Base-by-base conservation (phyloP, 2,797 vertebrate genomes). In the Eptatretus atami region DNA sequence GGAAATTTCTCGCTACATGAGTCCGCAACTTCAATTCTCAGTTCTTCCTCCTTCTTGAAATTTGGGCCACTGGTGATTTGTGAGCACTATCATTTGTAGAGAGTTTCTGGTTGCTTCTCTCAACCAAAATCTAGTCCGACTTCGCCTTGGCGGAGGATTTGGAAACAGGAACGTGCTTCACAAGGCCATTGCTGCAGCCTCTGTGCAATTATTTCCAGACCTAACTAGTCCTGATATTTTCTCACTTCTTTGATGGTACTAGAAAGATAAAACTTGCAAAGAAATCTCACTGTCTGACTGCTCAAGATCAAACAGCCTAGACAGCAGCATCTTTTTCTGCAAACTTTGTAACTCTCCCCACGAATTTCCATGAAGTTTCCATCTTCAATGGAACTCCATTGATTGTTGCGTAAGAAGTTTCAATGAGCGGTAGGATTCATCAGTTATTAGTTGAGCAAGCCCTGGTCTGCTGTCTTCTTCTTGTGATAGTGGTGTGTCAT, bases 311-410 rank as follows among this genome's bases (percentile, higher is more conserved):
- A 78, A 84, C 76, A 77, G 90, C 90, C 72, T 99, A 76, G 88
- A 92, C 68, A 87, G 82, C 65, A 94, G 79, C 87, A 95, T 98
- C 83, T n/a, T 98, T 99, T 73, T 95, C 92, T 68, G 86, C 84
- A 84, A 92, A 95, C 76, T n/a, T 84, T 86, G 73, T 96, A 94
- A 67, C 87, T 88, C 73, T 95, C 90, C 73, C 85, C 88, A 74
- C 86, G 84, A 68, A 92, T 77, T 74, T 96, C 85, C 73, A 86
- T 93, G 70, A n/a, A 86, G 80, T 71, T 90, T n/a, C n/a, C 86
- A 74, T 96, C 87, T 63, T 96, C 90, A n/a, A 75, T 85, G 84
- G 73, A 90, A 95, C 70, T 99, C 88, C 73, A 92, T 76, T 67
- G 90, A 95, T 69, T 95, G 86, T 70, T 95, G 86, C 74, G 86